Percentiles rank a stretch among this genome's conserved stretches.
phyloP scores from a whole-genome alignment of 2,888 invertebrate genomes.

The Leptopilina myrica region DNA sequence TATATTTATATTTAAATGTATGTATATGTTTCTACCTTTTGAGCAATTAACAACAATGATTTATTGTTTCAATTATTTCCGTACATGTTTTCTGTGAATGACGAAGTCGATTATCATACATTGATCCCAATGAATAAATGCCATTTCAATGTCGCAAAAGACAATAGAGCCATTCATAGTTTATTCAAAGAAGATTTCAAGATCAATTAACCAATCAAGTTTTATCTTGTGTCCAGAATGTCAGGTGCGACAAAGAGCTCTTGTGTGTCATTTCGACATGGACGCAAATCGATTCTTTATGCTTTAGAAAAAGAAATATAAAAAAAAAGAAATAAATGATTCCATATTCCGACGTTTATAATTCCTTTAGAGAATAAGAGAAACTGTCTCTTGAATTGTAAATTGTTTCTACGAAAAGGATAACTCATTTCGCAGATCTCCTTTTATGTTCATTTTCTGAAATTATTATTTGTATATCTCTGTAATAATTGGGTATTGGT shows the following conservation, averaged over 20 bases:
- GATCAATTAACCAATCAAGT: slow-evolving; percentile 30
- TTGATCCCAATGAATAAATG: slow-evolving; percentile 33
- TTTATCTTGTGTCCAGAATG: slow-evolving; percentile 4
- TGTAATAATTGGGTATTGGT: too few relatives aligned
- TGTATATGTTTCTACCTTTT: neutral
- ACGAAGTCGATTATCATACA: slow-evolving; percentile 28
- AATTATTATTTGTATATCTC: too few relatives aligned
- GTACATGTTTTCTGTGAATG: slow-evolving; percentile 18
- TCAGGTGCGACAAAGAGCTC: slow-evolving; percentile 10
- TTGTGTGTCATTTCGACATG: slow-evolving; percentile 5
- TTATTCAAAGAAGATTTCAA: slow-evolving; percentile 31
- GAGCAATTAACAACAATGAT: slow-evolving; percentile 39
- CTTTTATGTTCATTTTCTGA: too few relatives aligned
- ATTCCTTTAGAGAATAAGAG: neutral
- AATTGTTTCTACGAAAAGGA: neutral
- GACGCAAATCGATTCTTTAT: slow-evolving; percentile 4
- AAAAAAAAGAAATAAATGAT: neutral
- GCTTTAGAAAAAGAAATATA: neutral
- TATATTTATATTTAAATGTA: neutral
- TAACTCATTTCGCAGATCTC: too few relatives aligned
- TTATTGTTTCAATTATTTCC: slow-evolving; percentile 31
- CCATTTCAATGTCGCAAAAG: slow-evolving; percentile 4
- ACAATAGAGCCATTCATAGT: slow-evolving; percentile 25
- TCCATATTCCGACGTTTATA: neutral
- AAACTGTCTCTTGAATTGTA: neutral